Conservation (phyloP, 2,888 invertebrate genomes). For the Timandra comae region DNA sequence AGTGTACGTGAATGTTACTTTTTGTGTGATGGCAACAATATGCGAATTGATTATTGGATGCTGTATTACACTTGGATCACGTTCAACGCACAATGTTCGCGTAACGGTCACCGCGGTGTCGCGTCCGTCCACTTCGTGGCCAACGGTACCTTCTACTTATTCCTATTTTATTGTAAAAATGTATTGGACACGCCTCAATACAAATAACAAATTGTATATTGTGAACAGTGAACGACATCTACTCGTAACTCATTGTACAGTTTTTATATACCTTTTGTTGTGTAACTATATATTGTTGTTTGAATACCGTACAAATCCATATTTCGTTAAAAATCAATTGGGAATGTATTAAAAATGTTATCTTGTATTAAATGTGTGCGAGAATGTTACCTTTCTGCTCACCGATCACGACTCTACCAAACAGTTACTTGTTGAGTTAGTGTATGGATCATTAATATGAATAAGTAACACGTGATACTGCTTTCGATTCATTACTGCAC, state of each 20-base stretch:
- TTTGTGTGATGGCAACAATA: constrained; percentile 29
- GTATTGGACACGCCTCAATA: constrained; percentile 37
- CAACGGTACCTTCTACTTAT: constrained; percentile 48
- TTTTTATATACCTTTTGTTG: constrained; percentile 33
- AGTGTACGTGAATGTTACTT: constrained; percentile 16
- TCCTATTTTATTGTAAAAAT: constrained; percentile 53
- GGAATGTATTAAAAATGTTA: too few relatives aligned
- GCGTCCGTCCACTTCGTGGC: constrained; percentile 40
- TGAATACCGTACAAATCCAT: constrained; percentile 22
- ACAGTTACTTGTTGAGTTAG: constrained; percentile 22
- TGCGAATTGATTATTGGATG: constrained; percentile 38
- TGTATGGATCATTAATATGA: constrained; percentile 20
- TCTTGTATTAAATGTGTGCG: constrained; percentile 16
- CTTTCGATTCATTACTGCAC: constrained; percentile 15
- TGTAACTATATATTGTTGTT: constrained; percentile 33
- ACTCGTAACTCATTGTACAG: constrained; percentile 32
- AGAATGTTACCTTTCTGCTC: constrained; percentile 20
- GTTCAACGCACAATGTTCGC: constrained; percentile 50
- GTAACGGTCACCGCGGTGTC: constrained; percentile 51
- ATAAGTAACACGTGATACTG: constrained; percentile 19
- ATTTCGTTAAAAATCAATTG: constrained; percentile 13
- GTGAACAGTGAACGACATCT: constrained; percentile 41
- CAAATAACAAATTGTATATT: constrained; percentile 50
- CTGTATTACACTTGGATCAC: constrained; percentile 50
- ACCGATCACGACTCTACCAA: constrained; percentile 20